Percentiles rank a stretch among this genome's conserved stretches.
These are phyloP conservation scores for Serranus cabrilla DNA, from an alignment of 2,797 vertebrate genomes.

Conservation along the genomic window DNA sequence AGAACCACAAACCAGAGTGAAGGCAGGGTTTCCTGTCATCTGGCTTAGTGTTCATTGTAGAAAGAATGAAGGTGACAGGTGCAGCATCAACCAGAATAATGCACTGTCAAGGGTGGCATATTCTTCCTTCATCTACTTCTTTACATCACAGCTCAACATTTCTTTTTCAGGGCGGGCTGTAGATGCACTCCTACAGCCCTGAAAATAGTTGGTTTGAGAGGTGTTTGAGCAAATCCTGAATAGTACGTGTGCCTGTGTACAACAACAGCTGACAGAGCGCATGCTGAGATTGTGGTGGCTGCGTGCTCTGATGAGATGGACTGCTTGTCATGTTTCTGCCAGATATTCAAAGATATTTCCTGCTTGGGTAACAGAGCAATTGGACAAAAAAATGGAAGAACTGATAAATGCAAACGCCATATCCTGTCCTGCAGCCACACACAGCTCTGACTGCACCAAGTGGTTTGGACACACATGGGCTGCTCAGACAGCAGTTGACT, in stretches of 20 bases:
- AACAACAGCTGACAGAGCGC: slow-evolving; percentile 48
- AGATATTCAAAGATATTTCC: slow-evolving; percentile 50
- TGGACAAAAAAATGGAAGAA: slow-evolving; percentile 31
- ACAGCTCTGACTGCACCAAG: slow-evolving; percentile 21
- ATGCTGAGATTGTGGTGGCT: slow-evolving; percentile 45
- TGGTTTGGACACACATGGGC: not conserved
- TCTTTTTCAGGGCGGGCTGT: not conserved
- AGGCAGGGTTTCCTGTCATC: slow-evolving; percentile 31
- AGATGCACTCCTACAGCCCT: not conserved
- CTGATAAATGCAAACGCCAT: slow-evolving; percentile 36
- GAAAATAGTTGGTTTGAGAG: slow-evolving; percentile 14
- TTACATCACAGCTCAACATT: slow-evolving; percentile 27
- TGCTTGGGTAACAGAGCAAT: slow-evolving; percentile 58
- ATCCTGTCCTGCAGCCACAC: slow-evolving; percentile 28
- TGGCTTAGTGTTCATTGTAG: slow-evolving; percentile 4
- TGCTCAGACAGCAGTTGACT: not conserved
- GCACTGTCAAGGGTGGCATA: slow-evolving; percentile 17
- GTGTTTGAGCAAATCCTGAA: slow-evolving; percentile 24
- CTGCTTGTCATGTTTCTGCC: slow-evolving; percentile 70
- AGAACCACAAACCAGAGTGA: slow-evolving; percentile 24
- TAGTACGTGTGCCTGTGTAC: slow-evolving; percentile 29
- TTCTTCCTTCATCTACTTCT: slow-evolving; percentile 27
- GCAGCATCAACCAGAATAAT: slow-evolving; percentile 39
- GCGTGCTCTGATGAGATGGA: slow-evolving; percentile 55
- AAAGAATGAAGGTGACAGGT: slow-evolving; percentile 34